These are phyloP conservation scores for Hypothenemus hampei DNA, from an alignment of 1,140 invertebrate genomes.

Conservation along the genomic window DNA sequence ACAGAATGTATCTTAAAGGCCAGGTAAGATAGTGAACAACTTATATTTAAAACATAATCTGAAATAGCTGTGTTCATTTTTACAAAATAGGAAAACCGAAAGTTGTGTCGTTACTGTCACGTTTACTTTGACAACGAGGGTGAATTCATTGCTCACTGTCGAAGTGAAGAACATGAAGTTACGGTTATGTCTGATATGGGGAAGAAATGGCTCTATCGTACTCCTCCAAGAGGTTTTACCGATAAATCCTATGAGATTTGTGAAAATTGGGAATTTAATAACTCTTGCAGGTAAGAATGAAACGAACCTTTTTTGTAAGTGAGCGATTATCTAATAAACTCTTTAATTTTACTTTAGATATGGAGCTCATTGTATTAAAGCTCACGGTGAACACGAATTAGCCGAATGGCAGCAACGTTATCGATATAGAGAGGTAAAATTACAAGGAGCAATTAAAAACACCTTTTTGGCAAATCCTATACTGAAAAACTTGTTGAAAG, in stretches of 20 bases:
- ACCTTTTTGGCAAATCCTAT: constrained; percentile 53
- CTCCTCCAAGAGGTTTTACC: constrained; percentile 61
- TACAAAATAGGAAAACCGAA: no score
- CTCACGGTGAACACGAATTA: constrained; percentile 67
- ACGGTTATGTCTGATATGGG: constrained; percentile 68
- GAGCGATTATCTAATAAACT: not conserved
- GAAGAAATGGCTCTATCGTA: constrained; percentile 64
- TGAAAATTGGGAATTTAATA: constrained; percentile 50
- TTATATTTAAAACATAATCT: no score
- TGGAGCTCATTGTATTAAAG: constrained; percentile 68
- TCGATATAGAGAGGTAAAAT: constrained; percentile 57
- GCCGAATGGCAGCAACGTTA: constrained; percentile 71
- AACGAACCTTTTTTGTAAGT: not conserved
- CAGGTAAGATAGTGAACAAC: no score
- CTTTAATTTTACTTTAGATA: constrained; percentile 46
- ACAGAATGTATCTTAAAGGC: no score
- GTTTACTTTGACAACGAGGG: constrained; percentile 54
- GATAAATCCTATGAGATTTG: constrained; percentile 55
- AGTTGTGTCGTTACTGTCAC: no score
- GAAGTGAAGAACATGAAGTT: constrained; percentile 61
- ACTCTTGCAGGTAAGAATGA: constrained; percentile 47
- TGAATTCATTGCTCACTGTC: constrained; percentile 60
- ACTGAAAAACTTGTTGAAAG: constrained; percentile 63
- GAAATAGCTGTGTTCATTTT: no score
- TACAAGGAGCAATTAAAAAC: constrained; percentile 62